Evolutionary conservation across 2,797 vertebrate genomes (phyloP).

Genomic region (Sandelia bainsii): DNA sequence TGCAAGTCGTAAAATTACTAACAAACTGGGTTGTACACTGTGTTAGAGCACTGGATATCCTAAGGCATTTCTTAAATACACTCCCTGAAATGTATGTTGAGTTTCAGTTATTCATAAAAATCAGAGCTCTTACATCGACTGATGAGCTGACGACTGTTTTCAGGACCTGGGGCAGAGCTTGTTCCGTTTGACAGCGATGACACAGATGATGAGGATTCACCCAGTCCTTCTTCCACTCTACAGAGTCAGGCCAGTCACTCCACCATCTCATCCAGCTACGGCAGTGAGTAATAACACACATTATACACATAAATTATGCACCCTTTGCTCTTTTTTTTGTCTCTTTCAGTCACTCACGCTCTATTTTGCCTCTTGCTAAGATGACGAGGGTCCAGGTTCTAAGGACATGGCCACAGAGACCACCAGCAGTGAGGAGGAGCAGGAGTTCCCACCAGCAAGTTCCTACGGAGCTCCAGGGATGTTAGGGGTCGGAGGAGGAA

Average conservation of each 20-base stretch:
- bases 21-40: too few species aligned
- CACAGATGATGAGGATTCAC: conserved; percentile 95
- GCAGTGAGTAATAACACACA: conserved; percentile 87
- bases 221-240: conserved; percentile 95
- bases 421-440: conserved; percentile 97
- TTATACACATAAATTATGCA: conserved; percentile 1
- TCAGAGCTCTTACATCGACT: background rate
- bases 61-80: background rate
- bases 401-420: conserved; percentile 93
- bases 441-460: conserved; percentile 89
- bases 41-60: too few species aligned
- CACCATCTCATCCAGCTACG: conserved; percentile 96
- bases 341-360: background rate
- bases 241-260: conserved; percentile 98
- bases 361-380: conserved; percentile 69
- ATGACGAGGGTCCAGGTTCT: conserved; percentile 91
- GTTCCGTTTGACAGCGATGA: conserved; percentile 97
- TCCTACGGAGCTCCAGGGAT: conserved; percentile 83
- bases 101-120: background rate
- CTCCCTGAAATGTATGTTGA: background rate
- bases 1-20: too few species aligned
- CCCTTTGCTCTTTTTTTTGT: too few species aligned
- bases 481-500: conserved; percentile 59
- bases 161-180: conserved; percentile 86
- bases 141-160: background rate